Conservation (phyloP, 2,113 vertebrate species). For the Gallinago media region DNA sequence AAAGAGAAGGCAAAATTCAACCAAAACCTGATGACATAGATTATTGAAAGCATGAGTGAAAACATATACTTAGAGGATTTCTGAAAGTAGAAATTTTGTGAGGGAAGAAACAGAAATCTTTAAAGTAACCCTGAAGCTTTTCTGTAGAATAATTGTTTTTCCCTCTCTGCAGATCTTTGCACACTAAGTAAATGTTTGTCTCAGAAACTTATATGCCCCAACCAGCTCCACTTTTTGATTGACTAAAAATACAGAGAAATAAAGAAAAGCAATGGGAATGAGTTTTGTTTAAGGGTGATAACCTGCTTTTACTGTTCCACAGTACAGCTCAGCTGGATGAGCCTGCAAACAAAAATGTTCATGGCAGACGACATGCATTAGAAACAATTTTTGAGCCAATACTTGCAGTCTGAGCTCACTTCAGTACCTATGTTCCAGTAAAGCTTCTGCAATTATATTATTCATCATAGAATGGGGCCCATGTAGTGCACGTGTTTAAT, state of each 20-base stretch:
- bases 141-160: too few species aligned
- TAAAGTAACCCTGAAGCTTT: background rate
- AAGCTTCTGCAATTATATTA: background rate
- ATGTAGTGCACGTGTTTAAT: background rate
- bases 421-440: background rate
- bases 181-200: fast-evolving
- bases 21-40: background rate
- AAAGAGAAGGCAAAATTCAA: background rate
- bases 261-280: background rate
- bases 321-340: background rate
- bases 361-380: background rate
- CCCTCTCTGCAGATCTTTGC: background rate
- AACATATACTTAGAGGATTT: background rate
- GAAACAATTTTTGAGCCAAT: background rate
- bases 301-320: background rate
- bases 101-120: background rate
- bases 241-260: background rate
- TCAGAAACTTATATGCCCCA: background rate
- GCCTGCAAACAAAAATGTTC: background rate
- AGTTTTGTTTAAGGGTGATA: background rate
- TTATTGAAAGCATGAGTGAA: background rate
- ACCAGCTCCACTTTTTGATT: background rate
- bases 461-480: background rate
- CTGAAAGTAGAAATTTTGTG: background rate
- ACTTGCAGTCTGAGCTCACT: background rate